Base-by-base conservation (phyloP, 1,140 invertebrate species). In the Drosophila nasuta region DNA sequence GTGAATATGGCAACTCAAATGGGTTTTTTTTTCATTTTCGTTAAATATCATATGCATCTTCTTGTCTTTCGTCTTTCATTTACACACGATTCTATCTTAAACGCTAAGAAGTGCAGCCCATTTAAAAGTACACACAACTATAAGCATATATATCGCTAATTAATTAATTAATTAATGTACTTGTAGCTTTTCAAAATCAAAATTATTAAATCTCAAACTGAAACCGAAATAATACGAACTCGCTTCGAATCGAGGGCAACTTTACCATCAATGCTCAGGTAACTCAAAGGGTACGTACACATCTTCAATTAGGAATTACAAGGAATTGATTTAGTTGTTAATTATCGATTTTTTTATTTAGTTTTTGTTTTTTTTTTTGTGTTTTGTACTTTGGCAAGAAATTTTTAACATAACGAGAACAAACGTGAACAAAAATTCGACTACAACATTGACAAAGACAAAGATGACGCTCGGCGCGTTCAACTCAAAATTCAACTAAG, bases 341-440 rank as follows among this genome's bases (percentile, higher is more conserved):
- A 64, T 65, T 59, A 58, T 45, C 6, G 35, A 25, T 25, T 41
- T 45, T 65, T 65, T 65, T 41, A n/a, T 59, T 72, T 72, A 48
- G 35, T 33, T 58, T 63, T 63, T 69, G 41, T 58, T 65, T 71
- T 59, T 54, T 33, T 43, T 73, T 68, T 17, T 46, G 68, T 49
- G 65, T 85, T 78, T 88, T 88, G 83, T 88, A 88, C 83, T 88
- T 87, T 88, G 83, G 85, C 83, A 85, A 81, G 83, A 88, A 88
- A 85, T 85, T 87, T 81, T 74, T 63, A 89, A 89, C 85, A 71
- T 81, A 89, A 89, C 85, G 85, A 89, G 85, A 89, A 89, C 85
- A 89, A 89, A 87, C 83, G 83, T 87, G 83, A 87, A 87, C 83
- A 87, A 88, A 87, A 87, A 89, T 89, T 89, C 85, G 77, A 89